These are phyloP conservation scores for Phylloscopus trochilus DNA, from an alignment of 2,113 vertebrate genomes.

Conservation along the genomic window DNA sequence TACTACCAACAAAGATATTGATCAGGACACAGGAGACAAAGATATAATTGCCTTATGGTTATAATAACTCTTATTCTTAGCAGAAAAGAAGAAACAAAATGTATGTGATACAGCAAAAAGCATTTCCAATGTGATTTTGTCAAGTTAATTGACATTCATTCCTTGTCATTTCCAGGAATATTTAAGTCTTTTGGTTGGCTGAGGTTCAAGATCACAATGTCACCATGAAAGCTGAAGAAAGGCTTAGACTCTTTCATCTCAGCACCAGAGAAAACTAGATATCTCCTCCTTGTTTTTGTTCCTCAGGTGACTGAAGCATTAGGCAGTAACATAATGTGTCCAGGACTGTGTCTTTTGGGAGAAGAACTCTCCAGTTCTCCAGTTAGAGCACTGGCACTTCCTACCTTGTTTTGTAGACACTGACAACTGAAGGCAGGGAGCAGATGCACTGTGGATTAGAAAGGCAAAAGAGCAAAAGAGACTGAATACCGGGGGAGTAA, in stretches of 20 bases:
- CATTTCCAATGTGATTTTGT: neutral
- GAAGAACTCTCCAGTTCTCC: neutral
- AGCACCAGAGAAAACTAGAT: neutral
- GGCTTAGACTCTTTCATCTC: neutral
- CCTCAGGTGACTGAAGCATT: neutral
- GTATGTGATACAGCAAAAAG: neutral
- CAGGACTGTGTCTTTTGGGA: neutral
- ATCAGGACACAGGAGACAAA: neutral
- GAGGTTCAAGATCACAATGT: neutral
- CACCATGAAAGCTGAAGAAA: neutral
- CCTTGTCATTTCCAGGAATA: neutral
- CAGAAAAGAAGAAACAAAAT: neutral
- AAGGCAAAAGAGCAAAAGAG: neutral
- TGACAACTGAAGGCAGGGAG: neutral
- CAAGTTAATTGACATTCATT: neutral
- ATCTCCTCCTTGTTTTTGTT: neutral
- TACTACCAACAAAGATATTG: neutral
- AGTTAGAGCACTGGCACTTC: neutral
- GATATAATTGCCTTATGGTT: neutral
- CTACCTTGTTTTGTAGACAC: neutral
- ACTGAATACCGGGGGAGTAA: accelerated
- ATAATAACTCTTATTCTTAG: neutral
- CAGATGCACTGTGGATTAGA: neutral
- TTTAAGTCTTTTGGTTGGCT: accelerated
- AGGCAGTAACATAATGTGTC: neutral